Evolutionary conservation across 1,140 invertebrate genomes (phyloP).

Genomic region (Megalonaias nervosa): DNA sequence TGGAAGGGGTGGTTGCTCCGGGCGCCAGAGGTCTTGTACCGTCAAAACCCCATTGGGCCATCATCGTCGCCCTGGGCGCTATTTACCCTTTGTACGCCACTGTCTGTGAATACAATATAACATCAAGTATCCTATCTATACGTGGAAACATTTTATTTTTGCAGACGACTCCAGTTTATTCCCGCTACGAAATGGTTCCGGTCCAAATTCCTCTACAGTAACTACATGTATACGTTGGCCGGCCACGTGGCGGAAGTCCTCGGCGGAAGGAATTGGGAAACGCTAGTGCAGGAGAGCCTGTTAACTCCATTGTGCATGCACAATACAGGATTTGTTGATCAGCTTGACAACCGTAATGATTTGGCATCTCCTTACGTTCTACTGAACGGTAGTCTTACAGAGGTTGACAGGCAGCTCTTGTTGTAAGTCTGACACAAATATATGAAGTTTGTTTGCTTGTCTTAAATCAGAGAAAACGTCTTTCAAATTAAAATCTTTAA

Average conservation of each 20-base stretch:
- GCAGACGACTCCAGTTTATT: conserved; percentile 54
- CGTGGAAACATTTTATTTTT: conserved; percentile 10
- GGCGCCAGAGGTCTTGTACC: too few species aligned
- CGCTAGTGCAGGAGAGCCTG: conserved; percentile 43
- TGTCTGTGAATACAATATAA: too few species aligned
- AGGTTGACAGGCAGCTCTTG: conserved; percentile 42
- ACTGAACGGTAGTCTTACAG: conserved; percentile 44
- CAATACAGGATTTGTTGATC: conserved; percentile 51
- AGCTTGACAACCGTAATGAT: conserved; percentile 27
- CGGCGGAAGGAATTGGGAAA: conserved; percentile 57
- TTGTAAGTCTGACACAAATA: conserved; percentile 45
- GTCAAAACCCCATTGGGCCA: too few species aligned
- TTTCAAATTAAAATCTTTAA: too few species aligned
- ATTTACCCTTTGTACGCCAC: too few species aligned
- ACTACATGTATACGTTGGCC: conserved; percentile 66
- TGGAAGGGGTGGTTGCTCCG: too few species aligned
- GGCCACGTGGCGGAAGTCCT: conserved; percentile 61
- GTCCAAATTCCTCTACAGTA: conserved; percentile 62
- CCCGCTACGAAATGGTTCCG: conserved; percentile 48
- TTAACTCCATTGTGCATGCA: conserved; percentile 59
- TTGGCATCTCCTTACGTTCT: conserved; percentile 57
- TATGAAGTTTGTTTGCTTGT: too few species aligned
- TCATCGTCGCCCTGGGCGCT: too few species aligned
- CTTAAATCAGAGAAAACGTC: too few species aligned
- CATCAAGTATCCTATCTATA: too few species aligned